Percentiles rank a stretch among this genome's conserved stretches.
phyloP scores from a whole-genome alignment of 2,113 vertebrate genomes.

The Cariama cristata region DNA sequence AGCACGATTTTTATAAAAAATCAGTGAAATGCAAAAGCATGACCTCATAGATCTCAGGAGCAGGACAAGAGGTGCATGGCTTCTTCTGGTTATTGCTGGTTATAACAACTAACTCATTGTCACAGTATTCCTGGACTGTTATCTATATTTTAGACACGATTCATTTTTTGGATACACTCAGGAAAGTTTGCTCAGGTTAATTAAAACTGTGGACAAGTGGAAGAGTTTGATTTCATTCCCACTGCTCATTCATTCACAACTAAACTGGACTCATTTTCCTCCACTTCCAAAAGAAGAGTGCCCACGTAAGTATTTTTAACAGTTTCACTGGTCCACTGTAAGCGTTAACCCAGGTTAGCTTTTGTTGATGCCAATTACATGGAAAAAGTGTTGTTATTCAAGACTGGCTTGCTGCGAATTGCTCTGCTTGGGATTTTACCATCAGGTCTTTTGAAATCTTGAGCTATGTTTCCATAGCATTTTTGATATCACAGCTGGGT shows the following conservation, averaged over 20 bases:
- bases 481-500: not conserved
- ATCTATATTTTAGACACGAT: not conserved
- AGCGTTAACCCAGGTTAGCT: not conserved
- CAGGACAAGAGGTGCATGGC: accelerated
- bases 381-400: not conserved
- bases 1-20: not conserved
- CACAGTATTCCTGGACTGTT: not conserved
- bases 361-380: not conserved
- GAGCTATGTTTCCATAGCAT: not conserved
- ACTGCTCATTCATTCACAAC: not conserved
- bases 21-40: not conserved
- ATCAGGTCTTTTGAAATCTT: not conserved
- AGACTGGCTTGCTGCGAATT: not conserved
- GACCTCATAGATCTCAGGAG: not conserved
- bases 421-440: not conserved
- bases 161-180: not conserved
- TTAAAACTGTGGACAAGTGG: not conserved
- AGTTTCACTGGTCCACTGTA: not conserved
- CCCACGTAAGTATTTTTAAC: not conserved
- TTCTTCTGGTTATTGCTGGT: not conserved
- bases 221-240: not conserved
- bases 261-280: not conserved
- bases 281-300: not conserved
- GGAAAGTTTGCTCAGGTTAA: not conserved
- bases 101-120: accelerated